phyloP scores from a whole-genome alignment of 2,113 vertebrate genomes.

The Thymallus thymallus region DNA sequence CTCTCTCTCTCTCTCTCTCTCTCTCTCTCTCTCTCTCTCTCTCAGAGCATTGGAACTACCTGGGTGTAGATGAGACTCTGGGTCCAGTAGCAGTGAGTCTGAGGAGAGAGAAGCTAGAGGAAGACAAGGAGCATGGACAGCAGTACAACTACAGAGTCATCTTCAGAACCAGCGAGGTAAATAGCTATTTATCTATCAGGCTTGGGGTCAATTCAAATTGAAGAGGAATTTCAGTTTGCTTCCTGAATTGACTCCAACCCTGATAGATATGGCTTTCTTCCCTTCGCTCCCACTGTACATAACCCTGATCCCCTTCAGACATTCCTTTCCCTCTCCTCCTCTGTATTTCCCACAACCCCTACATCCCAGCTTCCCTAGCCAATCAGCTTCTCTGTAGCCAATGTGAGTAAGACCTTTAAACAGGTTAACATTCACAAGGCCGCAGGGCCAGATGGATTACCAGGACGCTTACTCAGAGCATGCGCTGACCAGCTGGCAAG shows the following conservation, averaged over 20 bases:
- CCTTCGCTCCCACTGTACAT: no score
- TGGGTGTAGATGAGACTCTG: constrained; percentile 94
- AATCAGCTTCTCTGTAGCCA: no score
- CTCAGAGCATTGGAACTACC: constrained; percentile 98
- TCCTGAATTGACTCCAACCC: no score
- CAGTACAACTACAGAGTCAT: constrained; percentile 96
- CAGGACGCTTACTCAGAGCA: no score
- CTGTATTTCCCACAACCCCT: neutral
- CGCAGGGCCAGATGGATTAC: no score
- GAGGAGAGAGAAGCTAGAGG: constrained; percentile 93
- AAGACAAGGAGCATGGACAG: constrained; percentile 93
- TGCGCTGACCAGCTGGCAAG: no score
- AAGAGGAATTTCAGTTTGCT: no score
- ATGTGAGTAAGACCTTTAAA: no score
- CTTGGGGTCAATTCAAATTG: no score
- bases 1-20: no score
- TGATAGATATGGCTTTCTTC: neutral
- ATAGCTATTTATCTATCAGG: neutral
- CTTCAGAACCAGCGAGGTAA: constrained; percentile 97
- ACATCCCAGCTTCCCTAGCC: no score
- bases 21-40: constrained; percentile 4
- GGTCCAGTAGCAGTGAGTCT: constrained; percentile 96
- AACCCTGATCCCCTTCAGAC: neutral
- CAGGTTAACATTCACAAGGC: no score
- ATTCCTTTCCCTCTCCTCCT: neutral